Conservation (phyloP, 2,113 vertebrate species). For the Percopsis transmontana region DNA sequence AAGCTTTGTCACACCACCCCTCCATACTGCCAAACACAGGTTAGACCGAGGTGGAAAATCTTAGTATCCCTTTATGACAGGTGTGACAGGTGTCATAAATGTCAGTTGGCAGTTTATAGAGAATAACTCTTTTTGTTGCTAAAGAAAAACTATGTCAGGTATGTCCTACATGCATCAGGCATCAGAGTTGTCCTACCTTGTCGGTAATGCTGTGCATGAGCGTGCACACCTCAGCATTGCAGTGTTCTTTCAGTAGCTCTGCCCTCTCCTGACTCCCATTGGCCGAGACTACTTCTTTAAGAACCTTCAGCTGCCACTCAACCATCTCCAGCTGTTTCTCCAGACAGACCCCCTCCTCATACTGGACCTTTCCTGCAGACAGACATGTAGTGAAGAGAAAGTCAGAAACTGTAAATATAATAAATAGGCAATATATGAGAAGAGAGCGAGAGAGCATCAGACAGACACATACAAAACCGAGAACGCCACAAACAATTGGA, state of each 20-base stretch:
- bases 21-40: too few relatives aligned
- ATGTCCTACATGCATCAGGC: too few relatives aligned
- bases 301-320: slow-evolving; percentile 73
- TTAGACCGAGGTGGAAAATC: too few relatives aligned
- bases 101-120: too few relatives aligned
- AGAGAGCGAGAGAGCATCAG: too few relatives aligned
- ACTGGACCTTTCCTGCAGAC: slow-evolving; percentile 30
- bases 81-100: too few relatives aligned
- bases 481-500: too few relatives aligned
- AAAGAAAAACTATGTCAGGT: too few relatives aligned
- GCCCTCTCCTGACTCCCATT: slow-evolving; percentile 66
- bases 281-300: slow-evolving; percentile 64
- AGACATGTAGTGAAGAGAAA: background rate
- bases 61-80: too few relatives aligned
- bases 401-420: background rate
- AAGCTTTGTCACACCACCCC: too few relatives aligned
- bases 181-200: slow-evolving; percentile 59
- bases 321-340: slow-evolving; percentile 72
- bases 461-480: too few relatives aligned
- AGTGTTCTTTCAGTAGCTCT: slow-evolving; percentile 69
- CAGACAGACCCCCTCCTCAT: slow-evolving; percentile 42
- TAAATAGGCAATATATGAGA: background rate
- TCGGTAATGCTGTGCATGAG: slow-evolving; percentile 68
- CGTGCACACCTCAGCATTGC: slow-evolving; percentile 59
- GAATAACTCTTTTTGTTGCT: too few relatives aligned